Percentiles rank a stretch among this genome's conserved stretches.
Conservation (phyloP, 2,888 invertebrate genomes). For the Nemoura dubitans region DNA sequence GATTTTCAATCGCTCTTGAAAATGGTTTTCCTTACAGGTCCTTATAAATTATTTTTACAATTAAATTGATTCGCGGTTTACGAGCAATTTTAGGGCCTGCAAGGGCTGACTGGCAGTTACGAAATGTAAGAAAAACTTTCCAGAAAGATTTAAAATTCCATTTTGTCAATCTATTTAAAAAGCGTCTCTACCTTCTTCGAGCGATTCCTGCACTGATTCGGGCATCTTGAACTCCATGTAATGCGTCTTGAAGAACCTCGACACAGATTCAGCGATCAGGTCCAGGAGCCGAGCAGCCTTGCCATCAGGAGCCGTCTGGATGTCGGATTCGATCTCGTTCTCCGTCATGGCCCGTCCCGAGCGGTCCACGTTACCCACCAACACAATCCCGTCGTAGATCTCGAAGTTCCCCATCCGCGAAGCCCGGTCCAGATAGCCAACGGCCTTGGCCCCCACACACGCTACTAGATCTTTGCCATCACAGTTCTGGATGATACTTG, state of each 20-base stretch:
- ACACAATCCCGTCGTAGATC: constrained; percentile 67
- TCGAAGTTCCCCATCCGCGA: constrained; percentile 66
- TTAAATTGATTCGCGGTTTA: no score
- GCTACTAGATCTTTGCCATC: constrained; percentile 54
- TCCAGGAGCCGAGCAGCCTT: constrained; percentile 64
- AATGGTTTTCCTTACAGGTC: no score
- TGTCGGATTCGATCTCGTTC: constrained; percentile 64
- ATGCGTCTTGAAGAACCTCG: constrained; percentile 68
- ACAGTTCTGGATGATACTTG: constrained; percentile 48
- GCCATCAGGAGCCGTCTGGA: constrained; percentile 64
- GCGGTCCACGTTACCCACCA: constrained; percentile 60
- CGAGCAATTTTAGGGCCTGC: no score
- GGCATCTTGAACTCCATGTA: constrained; percentile 77
- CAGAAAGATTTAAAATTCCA: no score
- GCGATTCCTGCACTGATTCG: constrained; percentile 70
- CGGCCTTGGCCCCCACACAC: constrained; percentile 68
- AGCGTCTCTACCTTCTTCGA: constrained; percentile 70
- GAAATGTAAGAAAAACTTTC: no score
- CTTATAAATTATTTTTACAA: no score
- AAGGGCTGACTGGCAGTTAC: no score
- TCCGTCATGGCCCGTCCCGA: constrained; percentile 57
- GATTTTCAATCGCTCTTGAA: no score
- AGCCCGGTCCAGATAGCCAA: constrained; percentile 66
- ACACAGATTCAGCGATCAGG: constrained; percentile 66
- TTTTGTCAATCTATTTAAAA: not conserved